Evolutionary conservation across 2,797 vertebrate genomes (phyloP).

Genomic region (Chromobotia macracanthus): DNA sequence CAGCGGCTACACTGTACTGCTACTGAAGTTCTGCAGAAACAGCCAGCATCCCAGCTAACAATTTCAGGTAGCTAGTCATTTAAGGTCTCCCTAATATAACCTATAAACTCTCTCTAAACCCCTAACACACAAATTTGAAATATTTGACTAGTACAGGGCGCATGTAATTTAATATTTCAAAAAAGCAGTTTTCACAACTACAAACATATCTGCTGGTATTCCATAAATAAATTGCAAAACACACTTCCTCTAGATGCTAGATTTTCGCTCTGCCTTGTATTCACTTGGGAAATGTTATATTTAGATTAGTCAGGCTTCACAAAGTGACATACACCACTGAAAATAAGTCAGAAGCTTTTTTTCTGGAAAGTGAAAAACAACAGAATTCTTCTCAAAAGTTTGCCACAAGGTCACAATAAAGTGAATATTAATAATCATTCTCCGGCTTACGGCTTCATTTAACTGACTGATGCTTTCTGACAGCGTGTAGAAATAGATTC

Average conservation of each 20-base stretch:
- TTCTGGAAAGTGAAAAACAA: slow-evolving; percentile 28
- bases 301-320: neutral
- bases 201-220: neutral
- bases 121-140: neutral
- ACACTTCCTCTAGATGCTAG: neutral
- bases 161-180: slow-evolving; percentile 12
- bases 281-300: slow-evolving; percentile 15
- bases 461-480: slow-evolving; percentile 81
- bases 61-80: too few relatives aligned
- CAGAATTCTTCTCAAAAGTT: slow-evolving; percentile 60
- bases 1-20: neutral
- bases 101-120: neutral
- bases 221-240: neutral
- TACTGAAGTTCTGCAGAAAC: neutral
- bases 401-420: slow-evolving; percentile 75
- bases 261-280: slow-evolving; percentile 10
- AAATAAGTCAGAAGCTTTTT: slow-evolving; percentile 6
- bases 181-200: slow-evolving; percentile 7
- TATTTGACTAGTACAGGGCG: neutral
- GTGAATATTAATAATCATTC: slow-evolving; percentile 67
- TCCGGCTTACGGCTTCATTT: slow-evolving; percentile 75
- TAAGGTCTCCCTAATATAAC: neutral
- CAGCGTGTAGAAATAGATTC: slow-evolving; percentile 71
- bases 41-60: too few relatives aligned
- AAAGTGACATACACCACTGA: neutral